A percentile compares a stretch with the other conserved stretches of the same genome.
These are phyloP conservation scores for Elysia crispata DNA, from an alignment of 2,888 invertebrate genomes.

Conservation along the genomic window DNA sequence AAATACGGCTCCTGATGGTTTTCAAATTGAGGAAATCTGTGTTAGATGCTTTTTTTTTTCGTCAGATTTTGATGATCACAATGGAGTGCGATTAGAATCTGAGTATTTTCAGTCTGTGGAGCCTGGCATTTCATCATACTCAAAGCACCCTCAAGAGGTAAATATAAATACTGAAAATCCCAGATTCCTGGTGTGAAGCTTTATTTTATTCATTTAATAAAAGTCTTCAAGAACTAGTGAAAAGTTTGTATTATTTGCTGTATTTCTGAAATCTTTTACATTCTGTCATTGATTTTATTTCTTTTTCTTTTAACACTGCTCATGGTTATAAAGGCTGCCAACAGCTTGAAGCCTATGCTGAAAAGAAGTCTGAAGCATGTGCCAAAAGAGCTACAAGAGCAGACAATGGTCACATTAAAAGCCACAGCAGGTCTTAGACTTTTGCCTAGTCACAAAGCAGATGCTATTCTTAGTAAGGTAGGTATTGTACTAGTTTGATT, in stretches of 20 bases:
- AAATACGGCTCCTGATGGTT: no score
- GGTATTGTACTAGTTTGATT: conserved; percentile 20
- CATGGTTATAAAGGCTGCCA: conserved; percentile 82
- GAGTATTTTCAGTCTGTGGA: conserved; percentile 79
- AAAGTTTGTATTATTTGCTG: no score
- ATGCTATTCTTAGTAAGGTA: conserved; percentile 86
- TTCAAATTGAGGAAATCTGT: no score
- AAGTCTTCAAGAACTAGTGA: no score
- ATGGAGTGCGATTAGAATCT: conserved; percentile 53
- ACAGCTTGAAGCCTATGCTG: conserved; percentile 85
- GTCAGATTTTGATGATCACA: no score
- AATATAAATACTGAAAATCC: conserved; percentile 46
- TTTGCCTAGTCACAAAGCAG: conserved; percentile 80
- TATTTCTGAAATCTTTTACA: no score
- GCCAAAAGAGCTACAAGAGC: conserved; percentile 85
- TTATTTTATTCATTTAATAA: background rate
- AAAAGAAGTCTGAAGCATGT: conserved; percentile 87
- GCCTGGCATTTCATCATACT: conserved; percentile 93
- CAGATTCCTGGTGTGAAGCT: background rate
- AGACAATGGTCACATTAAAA: conserved; percentile 90
- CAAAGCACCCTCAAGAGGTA: conserved; percentile 87
- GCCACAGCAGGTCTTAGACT: conserved; percentile 95
- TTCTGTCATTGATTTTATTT: no score
- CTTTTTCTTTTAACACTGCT: no score
- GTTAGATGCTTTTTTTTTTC: no score